phyloP scores from a whole-genome alignment of 2,113 vertebrate genomes.

The Psettodes erumei region DNA sequence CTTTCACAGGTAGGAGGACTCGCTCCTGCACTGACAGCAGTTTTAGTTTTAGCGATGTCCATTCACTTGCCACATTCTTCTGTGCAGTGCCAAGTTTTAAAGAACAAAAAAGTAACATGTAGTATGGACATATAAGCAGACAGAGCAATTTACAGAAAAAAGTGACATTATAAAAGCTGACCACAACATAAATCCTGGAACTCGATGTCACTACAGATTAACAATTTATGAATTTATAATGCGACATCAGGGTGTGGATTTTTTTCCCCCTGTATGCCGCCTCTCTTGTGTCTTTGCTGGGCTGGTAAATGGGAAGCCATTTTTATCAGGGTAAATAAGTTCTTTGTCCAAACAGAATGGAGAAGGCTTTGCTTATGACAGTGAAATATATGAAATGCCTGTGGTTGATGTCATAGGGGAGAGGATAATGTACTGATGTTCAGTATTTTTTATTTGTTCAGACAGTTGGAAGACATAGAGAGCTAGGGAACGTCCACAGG shows the following conservation, averaged over 20 bases:
- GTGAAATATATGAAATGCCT: slow-evolving; percentile 43
- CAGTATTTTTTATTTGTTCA: slow-evolving; percentile 32
- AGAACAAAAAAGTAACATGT: slow-evolving; percentile 12
- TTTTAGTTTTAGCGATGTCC: too few species aligned
- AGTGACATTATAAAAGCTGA: slow-evolving; percentile 27
- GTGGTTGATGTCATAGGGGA: slow-evolving; percentile 37
- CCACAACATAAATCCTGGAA: slow-evolving; percentile 29
- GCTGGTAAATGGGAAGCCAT: slow-evolving; percentile 20
- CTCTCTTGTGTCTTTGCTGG: slow-evolving; percentile 32
- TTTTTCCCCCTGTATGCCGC: background rate
- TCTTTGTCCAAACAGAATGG: slow-evolving; percentile 21
- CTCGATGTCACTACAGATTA: slow-evolving; percentile 14
- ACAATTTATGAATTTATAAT: slow-evolving; percentile 2
- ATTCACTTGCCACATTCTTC: background rate
- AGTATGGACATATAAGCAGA: slow-evolving; percentile 14
- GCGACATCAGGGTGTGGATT: background rate
- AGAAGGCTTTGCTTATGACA: slow-evolving; percentile 35
- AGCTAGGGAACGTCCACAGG: background rate
- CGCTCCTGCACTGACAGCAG: background rate
- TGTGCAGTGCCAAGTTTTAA: background rate
- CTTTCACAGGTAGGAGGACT: background rate
- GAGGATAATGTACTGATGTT: slow-evolving; percentile 28
- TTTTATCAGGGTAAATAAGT: slow-evolving; percentile 30
- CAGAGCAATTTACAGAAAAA: background rate
- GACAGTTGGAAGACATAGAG: slow-evolving; percentile 39